Percentiles rank a stretch among this genome's conserved stretches.
phyloP scores from a whole-genome alignment of 2,888 invertebrate genomes.

The Archips xylosteana region DNA sequence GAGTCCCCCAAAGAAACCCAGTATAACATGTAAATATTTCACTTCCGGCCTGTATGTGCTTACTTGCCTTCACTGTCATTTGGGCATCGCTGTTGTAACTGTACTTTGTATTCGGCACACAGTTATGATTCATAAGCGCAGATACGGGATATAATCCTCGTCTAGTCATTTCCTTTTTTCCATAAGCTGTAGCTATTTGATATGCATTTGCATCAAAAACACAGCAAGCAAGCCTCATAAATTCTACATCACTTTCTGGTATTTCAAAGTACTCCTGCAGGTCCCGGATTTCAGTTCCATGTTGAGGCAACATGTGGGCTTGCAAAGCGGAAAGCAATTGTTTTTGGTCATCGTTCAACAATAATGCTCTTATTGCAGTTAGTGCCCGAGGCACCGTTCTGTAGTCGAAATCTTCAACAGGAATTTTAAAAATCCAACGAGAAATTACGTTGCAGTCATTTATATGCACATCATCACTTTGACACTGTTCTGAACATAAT shows the following conservation, averaged over 20 bases:
- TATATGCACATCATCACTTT: constrained; percentile 84
- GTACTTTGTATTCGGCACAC: constrained; percentile 88
- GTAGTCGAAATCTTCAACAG: constrained; percentile 71
- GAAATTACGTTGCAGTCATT: constrained; percentile 88
- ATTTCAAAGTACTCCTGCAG: constrained; percentile 82
- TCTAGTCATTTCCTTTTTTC: constrained; percentile 79
- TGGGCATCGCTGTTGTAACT: constrained; percentile 84
- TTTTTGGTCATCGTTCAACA: constrained; percentile 76
- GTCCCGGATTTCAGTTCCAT: constrained; percentile 85
- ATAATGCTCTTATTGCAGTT: constrained; percentile 71
- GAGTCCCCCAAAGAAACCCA: constrained; percentile 88
- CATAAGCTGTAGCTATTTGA: constrained; percentile 82
- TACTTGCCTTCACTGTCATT: constrained; percentile 87
- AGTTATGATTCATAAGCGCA: constrained; percentile 89
- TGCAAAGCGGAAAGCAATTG: constrained; percentile 82
- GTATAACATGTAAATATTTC: constrained; percentile 89
- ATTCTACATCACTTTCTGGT: constrained; percentile 81
- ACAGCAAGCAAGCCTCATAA: constrained; percentile 86
- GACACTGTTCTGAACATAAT: constrained; percentile 88
- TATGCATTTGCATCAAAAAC: constrained; percentile 89
- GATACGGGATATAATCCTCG: constrained; percentile 89
- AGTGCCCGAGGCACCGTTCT: constrained; percentile 68
- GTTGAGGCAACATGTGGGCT: constrained; percentile 81
- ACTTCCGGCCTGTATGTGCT: constrained; percentile 84
- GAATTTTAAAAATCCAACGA: constrained; percentile 83